phyloP scores from a whole-genome alignment of 2,113 vertebrate genomes.

The Promerops cafer region DNA sequence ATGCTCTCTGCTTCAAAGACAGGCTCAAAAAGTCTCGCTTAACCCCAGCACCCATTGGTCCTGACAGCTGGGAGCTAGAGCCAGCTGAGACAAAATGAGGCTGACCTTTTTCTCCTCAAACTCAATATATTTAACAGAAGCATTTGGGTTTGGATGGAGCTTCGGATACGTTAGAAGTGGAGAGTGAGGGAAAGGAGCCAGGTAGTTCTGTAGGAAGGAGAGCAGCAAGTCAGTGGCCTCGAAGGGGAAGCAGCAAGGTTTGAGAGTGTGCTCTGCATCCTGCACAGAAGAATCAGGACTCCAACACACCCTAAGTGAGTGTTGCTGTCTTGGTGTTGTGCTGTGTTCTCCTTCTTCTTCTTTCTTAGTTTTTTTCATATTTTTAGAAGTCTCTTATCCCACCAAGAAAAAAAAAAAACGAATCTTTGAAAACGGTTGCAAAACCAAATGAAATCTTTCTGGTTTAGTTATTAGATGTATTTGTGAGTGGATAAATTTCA shows the following conservation, averaged over 20 bases:
- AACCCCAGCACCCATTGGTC: not conserved
- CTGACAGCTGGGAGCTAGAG: not conserved
- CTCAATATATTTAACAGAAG: not conserved
- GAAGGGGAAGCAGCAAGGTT: not conserved
- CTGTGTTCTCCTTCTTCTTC: not conserved
- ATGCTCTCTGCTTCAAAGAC: not conserved
- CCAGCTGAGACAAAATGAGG: not conserved
- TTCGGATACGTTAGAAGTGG: not conserved
- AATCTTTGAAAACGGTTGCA: not conserved
- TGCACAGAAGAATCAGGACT: not conserved
- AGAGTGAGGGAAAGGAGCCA: not conserved
- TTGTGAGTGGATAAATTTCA: not conserved
- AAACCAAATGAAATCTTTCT: not conserved
- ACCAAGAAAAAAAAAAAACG: not conserved
- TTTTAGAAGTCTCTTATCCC: not conserved
- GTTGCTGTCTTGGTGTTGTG: not conserved
- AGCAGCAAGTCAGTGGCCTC: not conserved
- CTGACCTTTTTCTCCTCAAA: not conserved
- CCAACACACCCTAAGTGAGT: fast-evolving
- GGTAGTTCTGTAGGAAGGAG: not conserved
- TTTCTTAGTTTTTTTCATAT: not conserved
- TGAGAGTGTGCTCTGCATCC: not conserved
- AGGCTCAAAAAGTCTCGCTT: not conserved
- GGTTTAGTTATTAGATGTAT: not conserved
- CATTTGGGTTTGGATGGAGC: not conserved